Percentiles rank a stretch among this genome's conserved stretches.
Evolutionary conservation across 1,140 invertebrate species (phyloP).

Genomic region (Liolophura sinensis): DNA sequence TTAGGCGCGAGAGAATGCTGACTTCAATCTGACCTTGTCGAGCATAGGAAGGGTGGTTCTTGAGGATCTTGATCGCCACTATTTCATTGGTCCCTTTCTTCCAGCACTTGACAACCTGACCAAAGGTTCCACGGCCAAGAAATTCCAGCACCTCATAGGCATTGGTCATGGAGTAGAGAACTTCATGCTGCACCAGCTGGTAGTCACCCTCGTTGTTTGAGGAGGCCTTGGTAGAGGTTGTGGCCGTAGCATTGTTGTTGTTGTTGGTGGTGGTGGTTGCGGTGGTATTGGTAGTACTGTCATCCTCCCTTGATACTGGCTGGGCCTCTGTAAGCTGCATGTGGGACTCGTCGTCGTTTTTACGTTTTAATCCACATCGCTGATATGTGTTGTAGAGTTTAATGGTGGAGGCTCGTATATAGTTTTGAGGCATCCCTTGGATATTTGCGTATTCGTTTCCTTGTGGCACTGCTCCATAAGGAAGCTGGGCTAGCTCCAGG

Average conservation of each 20-base stretch:
- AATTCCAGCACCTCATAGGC: constrained; percentile 99
- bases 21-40: constrained; percentile 99
- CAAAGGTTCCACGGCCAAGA: constrained; percentile 97
- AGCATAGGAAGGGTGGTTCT: constrained; percentile 99
- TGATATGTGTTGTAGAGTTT: constrained; percentile 61
- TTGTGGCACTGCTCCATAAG: constrained; percentile 10
- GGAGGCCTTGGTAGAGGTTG: constrained; percentile 65
- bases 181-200: constrained; percentile 97
- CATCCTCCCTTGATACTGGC: constrained; percentile 54
- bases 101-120: constrained; percentile 99
- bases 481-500: constrained; percentile 16
- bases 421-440: constrained; percentile 61
- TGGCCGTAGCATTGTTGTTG: constrained; percentile 65
- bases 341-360: constrained; percentile 45
- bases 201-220: constrained; percentile 86
- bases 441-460: constrained; percentile 2
- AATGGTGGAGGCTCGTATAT: constrained; percentile 72
- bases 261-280: constrained; percentile 78
- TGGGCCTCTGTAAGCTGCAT: constrained; percentile 51
- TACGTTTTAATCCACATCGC: constrained; percentile 50
- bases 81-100: constrained; percentile 99
- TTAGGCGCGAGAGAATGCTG: constrained; percentile 93
- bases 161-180: constrained; percentile 87
- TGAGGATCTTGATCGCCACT: constrained; percentile 99
- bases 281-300: constrained; percentile 36